phyloP scores from a whole-genome alignment of 2,888 invertebrate species.

The Oasisia sp. region DNA sequence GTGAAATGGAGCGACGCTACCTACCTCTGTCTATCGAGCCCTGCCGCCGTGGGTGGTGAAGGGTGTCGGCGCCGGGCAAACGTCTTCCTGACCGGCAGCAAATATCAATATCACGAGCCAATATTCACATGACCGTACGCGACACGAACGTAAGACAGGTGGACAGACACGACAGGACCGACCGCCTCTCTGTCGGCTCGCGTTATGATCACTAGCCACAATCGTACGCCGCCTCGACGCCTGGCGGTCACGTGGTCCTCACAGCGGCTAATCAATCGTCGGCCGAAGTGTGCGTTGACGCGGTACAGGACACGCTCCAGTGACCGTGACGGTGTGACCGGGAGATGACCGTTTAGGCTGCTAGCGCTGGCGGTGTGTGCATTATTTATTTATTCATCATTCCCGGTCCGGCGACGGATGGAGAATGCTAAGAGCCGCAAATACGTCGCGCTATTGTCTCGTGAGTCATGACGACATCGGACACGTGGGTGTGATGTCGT shows the following conservation, averaged over 20 bases:
- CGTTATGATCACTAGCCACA: background rate
- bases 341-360: background rate
- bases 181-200: background rate
- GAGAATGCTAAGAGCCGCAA: background rate
- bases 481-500: background rate
- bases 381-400: constrained; percentile 12
- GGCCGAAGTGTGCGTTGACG: constrained; percentile 4
- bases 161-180: background rate
- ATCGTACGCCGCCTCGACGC: background rate
- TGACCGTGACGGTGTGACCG: background rate
- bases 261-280: background rate
- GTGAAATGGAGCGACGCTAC: background rate
- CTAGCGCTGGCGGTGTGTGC: background rate
- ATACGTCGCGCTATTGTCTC: background rate
- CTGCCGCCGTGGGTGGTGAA: background rate
- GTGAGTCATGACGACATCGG: background rate
- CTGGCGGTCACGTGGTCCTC: background rate
- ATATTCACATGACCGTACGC: background rate
- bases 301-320: background rate
- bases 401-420: background rate
- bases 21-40: background rate
- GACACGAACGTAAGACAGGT: background rate
- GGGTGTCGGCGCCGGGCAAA: background rate
- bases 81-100: background rate
- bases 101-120: background rate